Evolutionary conservation across 2,113 vertebrate genomes (phyloP).

Genomic region (Archilochus colubris): DNA sequence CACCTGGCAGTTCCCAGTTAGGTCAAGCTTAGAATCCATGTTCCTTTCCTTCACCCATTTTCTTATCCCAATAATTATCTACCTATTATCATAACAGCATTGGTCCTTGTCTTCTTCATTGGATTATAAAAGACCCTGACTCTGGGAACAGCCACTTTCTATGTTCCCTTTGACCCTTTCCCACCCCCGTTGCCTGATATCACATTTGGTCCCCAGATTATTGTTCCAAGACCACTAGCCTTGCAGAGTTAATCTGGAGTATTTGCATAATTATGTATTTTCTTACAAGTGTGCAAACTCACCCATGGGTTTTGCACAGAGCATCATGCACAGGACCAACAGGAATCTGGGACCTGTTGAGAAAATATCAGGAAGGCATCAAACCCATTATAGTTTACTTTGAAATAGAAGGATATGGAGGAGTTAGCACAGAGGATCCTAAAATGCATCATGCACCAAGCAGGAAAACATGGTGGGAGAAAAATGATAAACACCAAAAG

Average conservation of each 20-base stretch:
- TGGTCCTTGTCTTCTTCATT: background rate
- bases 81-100: background rate
- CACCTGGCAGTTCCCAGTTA: background rate
- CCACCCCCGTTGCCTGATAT: background rate
- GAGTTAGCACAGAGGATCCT: background rate
- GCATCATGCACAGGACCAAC: background rate
- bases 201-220: background rate
- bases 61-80: background rate
- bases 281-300: background rate
- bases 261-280: background rate
- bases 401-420: background rate
- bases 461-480: background rate
- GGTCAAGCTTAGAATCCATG: background rate
- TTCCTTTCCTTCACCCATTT: background rate
- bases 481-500: background rate
- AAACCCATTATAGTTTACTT: background rate
- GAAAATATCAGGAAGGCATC: background rate
- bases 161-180: background rate
- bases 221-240: background rate
- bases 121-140: background rate
- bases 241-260: background rate
- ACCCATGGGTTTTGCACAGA: background rate
- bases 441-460: background rate
- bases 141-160: background rate
- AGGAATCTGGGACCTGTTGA: background rate